Evolutionary conservation across 2,797 vertebrate species (phyloP).

Genomic region (Coregonus ussuriensis): DNA sequence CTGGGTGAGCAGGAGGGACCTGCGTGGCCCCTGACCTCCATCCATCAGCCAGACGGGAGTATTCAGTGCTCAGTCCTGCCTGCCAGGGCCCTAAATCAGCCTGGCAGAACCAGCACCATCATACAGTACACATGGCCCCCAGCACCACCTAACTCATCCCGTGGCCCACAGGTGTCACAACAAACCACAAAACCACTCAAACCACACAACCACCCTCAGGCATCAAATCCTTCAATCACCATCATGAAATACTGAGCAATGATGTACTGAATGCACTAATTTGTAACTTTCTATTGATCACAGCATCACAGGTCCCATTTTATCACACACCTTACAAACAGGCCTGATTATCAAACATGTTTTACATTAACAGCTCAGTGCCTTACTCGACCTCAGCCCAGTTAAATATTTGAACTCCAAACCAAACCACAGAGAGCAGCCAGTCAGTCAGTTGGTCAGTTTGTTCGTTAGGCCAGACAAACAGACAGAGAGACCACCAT

Average conservation of each 20-base stretch:
- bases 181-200: constrained; percentile 40
- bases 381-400: not conserved
- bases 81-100: constrained; percentile 35
- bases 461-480: constrained; percentile 57
- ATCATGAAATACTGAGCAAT: not conserved
- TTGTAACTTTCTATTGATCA: not conserved
- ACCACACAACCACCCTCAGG: constrained; percentile 23
- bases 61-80: constrained; percentile 41
- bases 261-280: not conserved
- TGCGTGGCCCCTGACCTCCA: constrained; percentile 69
- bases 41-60: constrained; percentile 74
- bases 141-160: constrained; percentile 37
- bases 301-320: too few relatives aligned
- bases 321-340: not conserved
- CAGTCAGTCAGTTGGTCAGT: constrained; percentile 30
- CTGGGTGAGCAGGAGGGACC: constrained; percentile 74
- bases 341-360: not conserved
- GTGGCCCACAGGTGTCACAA: constrained; percentile 61
- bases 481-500: constrained; percentile 47
- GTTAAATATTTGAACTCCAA: not conserved
- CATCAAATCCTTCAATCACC: not conserved
- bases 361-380: not conserved
- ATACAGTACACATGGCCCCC: constrained; percentile 25
- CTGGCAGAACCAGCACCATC: not conserved
- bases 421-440: constrained; percentile 3